phyloP scores from a whole-genome alignment of 2,888 invertebrate species.

The Digitonthophagus gazella region DNA sequence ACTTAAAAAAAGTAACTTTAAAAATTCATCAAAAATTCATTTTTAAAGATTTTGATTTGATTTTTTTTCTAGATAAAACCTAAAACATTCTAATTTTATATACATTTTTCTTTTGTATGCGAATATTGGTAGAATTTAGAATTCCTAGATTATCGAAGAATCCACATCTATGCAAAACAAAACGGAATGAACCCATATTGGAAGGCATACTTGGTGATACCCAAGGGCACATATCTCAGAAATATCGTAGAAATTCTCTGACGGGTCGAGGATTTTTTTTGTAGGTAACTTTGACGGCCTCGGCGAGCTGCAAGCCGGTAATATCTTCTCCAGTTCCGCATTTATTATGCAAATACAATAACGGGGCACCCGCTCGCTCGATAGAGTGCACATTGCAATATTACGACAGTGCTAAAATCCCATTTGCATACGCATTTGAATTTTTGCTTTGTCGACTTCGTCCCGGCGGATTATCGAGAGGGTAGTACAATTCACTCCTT shows the following conservation, averaged over 20 bases:
- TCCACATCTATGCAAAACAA: neutral
- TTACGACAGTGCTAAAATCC: neutral
- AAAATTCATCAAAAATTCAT: too few species aligned
- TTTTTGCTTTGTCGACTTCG: neutral
- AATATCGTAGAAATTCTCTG: neutral
- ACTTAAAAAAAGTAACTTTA: too few species aligned
- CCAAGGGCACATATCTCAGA: neutral
- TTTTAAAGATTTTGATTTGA: too few species aligned
- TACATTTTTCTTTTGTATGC: too few species aligned
- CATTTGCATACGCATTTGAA: neutral
- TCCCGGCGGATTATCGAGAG: too few species aligned
- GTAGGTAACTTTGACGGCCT: neutral
- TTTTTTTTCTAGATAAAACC: too few species aligned
- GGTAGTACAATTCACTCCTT: too few species aligned
- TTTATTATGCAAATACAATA: neutral
- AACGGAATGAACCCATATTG: neutral
- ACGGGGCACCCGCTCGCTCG: neutral
- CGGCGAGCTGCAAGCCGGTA: neutral
- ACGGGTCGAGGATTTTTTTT: neutral
- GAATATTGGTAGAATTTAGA: too few species aligned
- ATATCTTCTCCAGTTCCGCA: neutral
- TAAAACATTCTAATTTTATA: too few species aligned
- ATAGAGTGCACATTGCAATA: neutral
- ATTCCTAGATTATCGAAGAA: too few species aligned
- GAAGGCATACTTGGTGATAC: neutral